Evolutionary conservation across 1,140 invertebrate species (phyloP).

Genomic region (Matsumurasca onukii): DNA sequence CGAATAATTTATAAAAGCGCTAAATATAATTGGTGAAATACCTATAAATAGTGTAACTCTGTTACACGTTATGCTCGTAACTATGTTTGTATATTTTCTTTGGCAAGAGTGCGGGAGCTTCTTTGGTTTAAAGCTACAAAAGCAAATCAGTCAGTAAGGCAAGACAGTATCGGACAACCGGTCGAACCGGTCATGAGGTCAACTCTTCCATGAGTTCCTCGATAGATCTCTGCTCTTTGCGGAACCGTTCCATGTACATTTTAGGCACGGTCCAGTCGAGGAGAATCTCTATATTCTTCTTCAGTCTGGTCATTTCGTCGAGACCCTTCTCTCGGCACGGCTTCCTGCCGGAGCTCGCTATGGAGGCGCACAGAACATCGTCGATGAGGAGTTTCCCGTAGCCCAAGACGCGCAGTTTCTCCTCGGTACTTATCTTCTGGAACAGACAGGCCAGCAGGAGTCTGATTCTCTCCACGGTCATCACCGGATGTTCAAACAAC

Average conservation of each 20-base stretch:
- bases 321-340: slow-evolving; percentile 57
- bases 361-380: slow-evolving; percentile 74
- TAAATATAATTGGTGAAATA: too few relatives aligned
- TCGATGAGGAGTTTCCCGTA: slow-evolving; percentile 81
- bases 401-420: slow-evolving; percentile 71
- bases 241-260: slow-evolving; percentile 73
- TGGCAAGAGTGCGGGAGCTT: too few relatives aligned
- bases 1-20: too few relatives aligned
- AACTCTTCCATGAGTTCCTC: slow-evolving; percentile 77
- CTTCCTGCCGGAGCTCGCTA: slow-evolving; percentile 68
- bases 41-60: too few relatives aligned
- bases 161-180: too few relatives aligned
- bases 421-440: slow-evolving; percentile 77
- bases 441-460: slow-evolving; percentile 73
- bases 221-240: slow-evolving; percentile 66
- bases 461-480: slow-evolving; percentile 73
- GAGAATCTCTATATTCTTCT: slow-evolving; percentile 71
- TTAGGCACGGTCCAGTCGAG: slow-evolving; percentile 79
- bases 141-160: too few relatives aligned
- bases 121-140: too few relatives aligned
- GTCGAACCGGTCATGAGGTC: slow-evolving; percentile 57
- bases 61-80: too few relatives aligned
- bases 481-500: slow-evolving; percentile 43
- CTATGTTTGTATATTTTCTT: too few relatives aligned
- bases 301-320: slow-evolving; percentile 60